Evolutionary conservation across 2,113 vertebrate genomes (phyloP).

Genomic region (Conger conger): DNA sequence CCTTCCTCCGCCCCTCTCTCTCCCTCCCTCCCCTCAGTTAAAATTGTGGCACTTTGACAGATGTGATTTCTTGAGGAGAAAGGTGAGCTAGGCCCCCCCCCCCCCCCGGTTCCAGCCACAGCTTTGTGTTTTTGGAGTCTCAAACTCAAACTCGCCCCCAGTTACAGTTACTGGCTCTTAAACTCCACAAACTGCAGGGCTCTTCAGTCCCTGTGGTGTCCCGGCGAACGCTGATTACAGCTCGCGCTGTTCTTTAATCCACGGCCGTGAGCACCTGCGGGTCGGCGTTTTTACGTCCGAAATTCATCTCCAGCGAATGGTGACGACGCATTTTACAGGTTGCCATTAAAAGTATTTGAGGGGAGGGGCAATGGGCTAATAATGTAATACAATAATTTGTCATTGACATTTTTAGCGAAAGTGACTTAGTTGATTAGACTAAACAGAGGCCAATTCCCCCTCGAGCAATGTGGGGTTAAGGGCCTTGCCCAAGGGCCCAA

Average conservation of each 20-base stretch:
- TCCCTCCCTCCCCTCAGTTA: not conserved
- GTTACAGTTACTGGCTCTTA: not conserved
- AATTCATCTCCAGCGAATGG: not conserved
- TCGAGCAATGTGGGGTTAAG: too few species aligned
- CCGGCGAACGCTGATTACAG: not conserved
- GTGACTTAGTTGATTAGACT: too few species aligned
- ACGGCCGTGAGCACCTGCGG: slow-evolving; percentile 1
- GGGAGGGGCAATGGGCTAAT: not conserved
- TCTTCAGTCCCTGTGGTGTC: not conserved
- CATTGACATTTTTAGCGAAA: too few species aligned
- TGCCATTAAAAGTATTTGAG: not conserved
- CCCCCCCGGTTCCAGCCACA: not conserved
- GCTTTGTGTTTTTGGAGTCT: not conserved
- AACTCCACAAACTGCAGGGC: not conserved
- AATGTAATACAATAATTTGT: too few species aligned
- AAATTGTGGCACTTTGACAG: not conserved
- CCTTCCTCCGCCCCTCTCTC: not conserved
- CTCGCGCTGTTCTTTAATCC: not conserved
- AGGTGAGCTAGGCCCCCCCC: not conserved
- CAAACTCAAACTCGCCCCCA: not conserved
- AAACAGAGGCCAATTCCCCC: too few species aligned
- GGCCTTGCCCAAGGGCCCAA: too few species aligned
- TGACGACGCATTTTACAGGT: not conserved
- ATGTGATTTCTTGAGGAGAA: not conserved
- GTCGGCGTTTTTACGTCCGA: not conserved